Base-by-base conservation (phyloP, 2,113 vertebrate genomes). In the Lagopus muta region DNA sequence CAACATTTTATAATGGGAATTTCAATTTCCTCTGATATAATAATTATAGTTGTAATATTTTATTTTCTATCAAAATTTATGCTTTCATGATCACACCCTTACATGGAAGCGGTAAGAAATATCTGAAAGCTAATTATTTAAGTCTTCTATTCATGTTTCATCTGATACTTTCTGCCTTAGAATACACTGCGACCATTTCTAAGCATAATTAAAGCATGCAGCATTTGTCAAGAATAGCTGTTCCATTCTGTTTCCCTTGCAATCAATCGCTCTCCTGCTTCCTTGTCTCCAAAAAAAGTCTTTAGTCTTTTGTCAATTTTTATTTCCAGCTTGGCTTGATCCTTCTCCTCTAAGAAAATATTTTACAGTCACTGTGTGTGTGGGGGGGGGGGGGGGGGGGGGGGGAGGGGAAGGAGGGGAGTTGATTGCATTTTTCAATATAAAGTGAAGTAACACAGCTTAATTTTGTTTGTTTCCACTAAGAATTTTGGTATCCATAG, bases 211-310 rank as follows among this genome's bases (percentile, higher is more conserved):
- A 78, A 87, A 82, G 43, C 22, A 82, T 72, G 67, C 4, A 79
- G 30, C 28, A 72, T 62, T 47, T 50, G 19, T 79, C 12, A 76
- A 32, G 52, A 74, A 62, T 1, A 72, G 32, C 4, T 57, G 18
- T 71, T 85, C 34, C 19, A 50, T 79, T 75, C 20, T 54, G 27
- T 70, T 66, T 60, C 34, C 16, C 5, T 58, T 78, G n/a, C 13
- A 75, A 58, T 82, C 9, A 43, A 40, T 67, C 21, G 47, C 36
- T 25, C 13, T 67, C 6, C n/a, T 0, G 4, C 5, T n/a, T 74
- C 30, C 24, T 70, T 0, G 0, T 2, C 7, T 61, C 9, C 6
- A 50, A 48, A 75, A 73, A 8, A 11, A 70, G 22, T 22, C 34
- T 54, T 47, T 47, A 45, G 9, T 6, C 5, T 36, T 69, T 77